A percentile compares a stretch with the other conserved stretches of the same genome.
Evolutionary conservation across 2,797 vertebrate genomes (phyloP).

Genomic region (Decapterus maruadsi): DNA sequence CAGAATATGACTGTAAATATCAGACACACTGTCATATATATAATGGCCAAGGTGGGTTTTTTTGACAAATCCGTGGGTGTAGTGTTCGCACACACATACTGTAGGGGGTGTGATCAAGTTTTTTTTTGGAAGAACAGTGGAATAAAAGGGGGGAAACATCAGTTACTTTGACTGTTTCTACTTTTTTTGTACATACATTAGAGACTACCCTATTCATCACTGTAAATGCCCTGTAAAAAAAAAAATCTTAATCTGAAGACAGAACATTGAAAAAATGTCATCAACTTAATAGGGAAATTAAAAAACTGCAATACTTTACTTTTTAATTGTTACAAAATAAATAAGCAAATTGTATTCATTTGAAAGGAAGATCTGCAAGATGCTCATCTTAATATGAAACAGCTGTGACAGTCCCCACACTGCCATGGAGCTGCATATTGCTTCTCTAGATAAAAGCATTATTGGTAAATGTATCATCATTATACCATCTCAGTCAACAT

Average conservation of each 20-base stretch:
- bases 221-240: neutral
- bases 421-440: constrained; percentile 45
- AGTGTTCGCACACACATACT: constrained; percentile 3
- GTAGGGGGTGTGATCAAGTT: constrained; percentile 23
- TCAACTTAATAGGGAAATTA: constrained; percentile 24
- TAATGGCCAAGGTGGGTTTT: constrained; percentile 16
- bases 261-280: neutral
- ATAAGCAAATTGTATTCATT: constrained; percentile 24
- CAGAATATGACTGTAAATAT: constrained; percentile 51
- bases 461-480: constrained; percentile 75
- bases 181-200: neutral
- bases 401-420: constrained; percentile 20
- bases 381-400: constrained; percentile 42
- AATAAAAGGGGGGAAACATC: neutral
- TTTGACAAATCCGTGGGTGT: constrained; percentile 34
- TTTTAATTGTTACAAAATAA: constrained; percentile 37
- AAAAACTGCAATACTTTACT: neutral
- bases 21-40: constrained; percentile 18
- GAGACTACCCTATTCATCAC: neutral
- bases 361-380: constrained; percentile 27
- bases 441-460: constrained; percentile 52
- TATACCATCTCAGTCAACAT: constrained; percentile 66
- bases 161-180: constrained; percentile 2
- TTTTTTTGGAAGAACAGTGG: constrained; percentile 8
- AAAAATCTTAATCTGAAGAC: neutral